Percentiles rank a stretch among this genome's conserved stretches.
Conservation (phyloP, 30 jellyfish, hydroid and myxozoan genomes). For the Aurelia aurita region DNA sequence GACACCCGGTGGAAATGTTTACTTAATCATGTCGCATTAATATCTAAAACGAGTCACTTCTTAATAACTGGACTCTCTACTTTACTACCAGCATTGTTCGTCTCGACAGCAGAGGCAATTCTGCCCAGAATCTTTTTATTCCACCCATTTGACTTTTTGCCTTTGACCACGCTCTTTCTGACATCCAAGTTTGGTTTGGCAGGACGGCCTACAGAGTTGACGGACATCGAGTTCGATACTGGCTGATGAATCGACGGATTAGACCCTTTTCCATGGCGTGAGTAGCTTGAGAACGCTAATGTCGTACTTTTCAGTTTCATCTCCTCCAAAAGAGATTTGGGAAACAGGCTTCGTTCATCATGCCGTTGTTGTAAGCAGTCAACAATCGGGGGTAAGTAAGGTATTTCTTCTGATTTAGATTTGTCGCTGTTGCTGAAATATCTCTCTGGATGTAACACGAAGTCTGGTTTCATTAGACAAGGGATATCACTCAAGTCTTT, state of each 20-base stretch:
- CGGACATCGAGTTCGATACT: slow-evolving; percentile 28
- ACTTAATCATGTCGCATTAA: no score
- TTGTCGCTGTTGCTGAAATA: slow-evolving; percentile 62
- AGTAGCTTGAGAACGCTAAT: slow-evolving; percentile 53
- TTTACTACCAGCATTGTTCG: not conserved
- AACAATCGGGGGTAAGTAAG: slow-evolving; percentile 68
- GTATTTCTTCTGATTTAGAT: slow-evolving; percentile 52
- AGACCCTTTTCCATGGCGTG: slow-evolving; percentile 46
- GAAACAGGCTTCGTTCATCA: slow-evolving; percentile 84
- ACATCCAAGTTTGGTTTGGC: slow-evolving; percentile 22
- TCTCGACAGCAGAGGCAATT: slow-evolving; percentile 22
- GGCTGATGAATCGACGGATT: slow-evolving; percentile 22
- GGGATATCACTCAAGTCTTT: slow-evolving; percentile 58
- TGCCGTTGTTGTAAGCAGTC: slow-evolving; percentile 75
- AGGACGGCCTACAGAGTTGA: slow-evolving; percentile 19
- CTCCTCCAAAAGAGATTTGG: slow-evolving; percentile 84
- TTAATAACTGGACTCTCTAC: not conserved
- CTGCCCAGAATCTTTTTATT: slow-evolving; percentile 54
- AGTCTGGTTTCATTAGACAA: slow-evolving; percentile 77
- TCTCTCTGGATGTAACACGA: slow-evolving; percentile 85
- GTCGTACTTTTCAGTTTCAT: slow-evolving; percentile 80
- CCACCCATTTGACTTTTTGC: slow-evolving; percentile 55
- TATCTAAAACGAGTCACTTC: not conserved
- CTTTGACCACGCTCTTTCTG: slow-evolving; percentile 31
- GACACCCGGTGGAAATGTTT: no score